These are phyloP conservation scores for Bubo scandiacus DNA, from an alignment of 2,113 vertebrate species.

Conservation along the genomic window DNA sequence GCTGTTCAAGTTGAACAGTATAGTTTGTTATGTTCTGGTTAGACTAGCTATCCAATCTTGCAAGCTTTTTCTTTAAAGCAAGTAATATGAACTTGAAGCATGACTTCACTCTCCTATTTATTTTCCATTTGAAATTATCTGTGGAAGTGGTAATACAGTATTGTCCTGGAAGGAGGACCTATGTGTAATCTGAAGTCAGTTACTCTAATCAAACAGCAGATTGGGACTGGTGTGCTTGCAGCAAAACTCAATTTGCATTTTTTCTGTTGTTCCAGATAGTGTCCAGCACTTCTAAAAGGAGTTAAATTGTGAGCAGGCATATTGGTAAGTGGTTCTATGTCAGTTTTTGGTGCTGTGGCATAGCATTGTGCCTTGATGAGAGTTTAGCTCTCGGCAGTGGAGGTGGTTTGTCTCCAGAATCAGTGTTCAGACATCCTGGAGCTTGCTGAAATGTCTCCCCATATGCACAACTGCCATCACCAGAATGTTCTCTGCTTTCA, in stretches of 20 bases:
- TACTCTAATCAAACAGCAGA: background rate
- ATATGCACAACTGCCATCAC: background rate
- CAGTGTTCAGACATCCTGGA: background rate
- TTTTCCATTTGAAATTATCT: background rate
- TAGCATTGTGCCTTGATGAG: background rate
- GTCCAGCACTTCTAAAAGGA: background rate
- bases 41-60: background rate
- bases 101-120: background rate
- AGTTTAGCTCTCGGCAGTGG: background rate
- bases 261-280: background rate
- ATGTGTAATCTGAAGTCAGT: background rate
- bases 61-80: background rate
- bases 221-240: constrained; percentile 11
- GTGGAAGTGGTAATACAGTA: background rate
- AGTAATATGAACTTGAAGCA: background rate
- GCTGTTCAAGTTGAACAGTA: constrained; percentile 13
- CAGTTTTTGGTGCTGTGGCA: background rate
- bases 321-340: background rate
- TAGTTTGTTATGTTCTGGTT: background rate
- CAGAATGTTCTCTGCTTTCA: background rate
- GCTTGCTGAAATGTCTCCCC: background rate
- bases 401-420: background rate
- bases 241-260: constrained; percentile 18
- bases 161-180: background rate
- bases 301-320: background rate